phyloP scores from a whole-genome alignment of 2,797 vertebrate species.

The Megaceryle alcyon region DNA sequence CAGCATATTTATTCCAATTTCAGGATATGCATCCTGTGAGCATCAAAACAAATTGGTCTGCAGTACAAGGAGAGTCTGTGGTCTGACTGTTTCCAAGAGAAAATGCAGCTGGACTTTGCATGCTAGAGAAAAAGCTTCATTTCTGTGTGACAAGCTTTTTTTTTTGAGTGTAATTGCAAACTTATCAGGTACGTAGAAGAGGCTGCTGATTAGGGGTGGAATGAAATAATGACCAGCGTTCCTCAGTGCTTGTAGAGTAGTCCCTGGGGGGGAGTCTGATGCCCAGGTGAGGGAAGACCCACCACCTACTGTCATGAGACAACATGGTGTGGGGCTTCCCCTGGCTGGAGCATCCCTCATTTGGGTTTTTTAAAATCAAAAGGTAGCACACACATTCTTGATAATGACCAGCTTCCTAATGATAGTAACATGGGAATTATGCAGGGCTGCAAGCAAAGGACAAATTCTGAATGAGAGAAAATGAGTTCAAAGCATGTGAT shows the following conservation, averaged over 20 bases:
- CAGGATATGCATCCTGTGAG: slow-evolving; percentile 45
- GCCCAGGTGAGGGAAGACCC: not conserved
- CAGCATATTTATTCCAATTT: slow-evolving; percentile 27
- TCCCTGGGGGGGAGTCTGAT: not conserved
- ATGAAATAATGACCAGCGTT: not conserved
- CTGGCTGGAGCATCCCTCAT: not conserved
- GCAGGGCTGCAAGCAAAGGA: not conserved
- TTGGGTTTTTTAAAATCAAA: not conserved
- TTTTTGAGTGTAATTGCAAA: not conserved
- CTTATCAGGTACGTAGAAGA: not conserved
- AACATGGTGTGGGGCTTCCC: accelerated
- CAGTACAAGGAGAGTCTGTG: not conserved
- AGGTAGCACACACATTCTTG: not conserved
- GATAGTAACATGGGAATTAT: slow-evolving; percentile 2
- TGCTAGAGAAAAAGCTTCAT: not conserved
- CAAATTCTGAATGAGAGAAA: slow-evolving; percentile 46
- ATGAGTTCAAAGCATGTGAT: slow-evolving; percentile 31
- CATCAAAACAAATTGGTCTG: slow-evolving; percentile 55
- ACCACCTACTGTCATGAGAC: not conserved
- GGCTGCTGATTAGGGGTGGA: not conserved
- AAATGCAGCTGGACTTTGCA: slow-evolving; percentile 24
- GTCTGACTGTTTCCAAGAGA: not conserved
- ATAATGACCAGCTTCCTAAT: not conserved
- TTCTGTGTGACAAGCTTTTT: not conserved
- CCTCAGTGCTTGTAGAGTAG: not conserved